Base-by-base conservation (phyloP, 2,888 invertebrate genomes). In the Ochropleura leucogaster region DNA sequence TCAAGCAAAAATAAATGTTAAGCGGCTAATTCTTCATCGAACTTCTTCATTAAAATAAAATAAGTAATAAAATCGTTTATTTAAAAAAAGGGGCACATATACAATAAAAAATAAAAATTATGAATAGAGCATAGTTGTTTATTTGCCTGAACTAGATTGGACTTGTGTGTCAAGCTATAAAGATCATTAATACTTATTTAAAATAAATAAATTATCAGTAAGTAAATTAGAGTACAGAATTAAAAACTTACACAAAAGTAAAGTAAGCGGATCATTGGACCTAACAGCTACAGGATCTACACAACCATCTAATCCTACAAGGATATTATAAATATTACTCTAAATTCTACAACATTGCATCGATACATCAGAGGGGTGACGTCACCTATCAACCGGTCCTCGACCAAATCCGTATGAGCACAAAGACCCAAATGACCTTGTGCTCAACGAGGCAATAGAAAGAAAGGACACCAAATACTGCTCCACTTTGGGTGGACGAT, bases 391-490 rank as follows among this genome's bases (percentile, higher is more conserved):
- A 74, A 87, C 78, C 72, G 72, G 84, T 84, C 60, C 20, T 62
- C 68, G 44, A 55, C 74, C 40, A 81, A 82, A 83, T 83, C 87
- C 75, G 77, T 79, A 68, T 72, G 68, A 74, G 76, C 80, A 87
- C 80, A 83, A 83, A 84, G 75, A 68, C 74, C 79, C 65, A 70
- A 30, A 66, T 69, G 78, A 67, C 86, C 80, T 84, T 87, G 88
- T 49, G 16, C 44, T 64, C 46, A 68, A 72, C 30, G 72, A 82
- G 76, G 60, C 73, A 60, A 60, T 64, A 74, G 63, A 82, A 84
- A 87, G 80, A 85, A 85, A 81, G 74, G 75, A 74, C 57, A 78
- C 57, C 5, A 64, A 63, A 69, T 42, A 63, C 18, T 69, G n/a
- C 46, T 68, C 69, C 51, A 77, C 4, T 75, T 68, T 55, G n/a